These are phyloP conservation scores for Catocala fraxini DNA, from an alignment of 2,888 invertebrate genomes.

Conservation along the genomic window DNA sequence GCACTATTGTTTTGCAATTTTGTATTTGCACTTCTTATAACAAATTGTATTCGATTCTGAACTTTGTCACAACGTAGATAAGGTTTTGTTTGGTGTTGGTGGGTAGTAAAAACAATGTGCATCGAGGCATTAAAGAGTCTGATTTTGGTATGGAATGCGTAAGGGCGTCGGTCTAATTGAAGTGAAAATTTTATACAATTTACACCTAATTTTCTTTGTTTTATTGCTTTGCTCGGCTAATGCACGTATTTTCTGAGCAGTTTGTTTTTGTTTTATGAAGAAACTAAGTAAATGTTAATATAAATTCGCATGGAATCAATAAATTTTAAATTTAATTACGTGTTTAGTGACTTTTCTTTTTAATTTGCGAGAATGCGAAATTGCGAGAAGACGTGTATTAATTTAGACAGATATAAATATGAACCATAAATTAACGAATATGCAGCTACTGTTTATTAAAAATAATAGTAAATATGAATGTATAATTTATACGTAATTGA, in stretches of 20 bases:
- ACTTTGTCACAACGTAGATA: slow-evolving; percentile 23
- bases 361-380: too few species aligned
- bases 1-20: slow-evolving; percentile 41
- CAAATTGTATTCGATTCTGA: slow-evolving; percentile 19
- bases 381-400: too few species aligned
- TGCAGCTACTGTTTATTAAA: too few species aligned
- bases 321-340: neutral
- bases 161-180: slow-evolving; percentile 69
- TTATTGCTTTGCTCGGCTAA: slow-evolving; percentile 22
- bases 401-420: too few species aligned
- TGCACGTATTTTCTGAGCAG: slow-evolving; percentile 11
- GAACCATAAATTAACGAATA: too few species aligned
- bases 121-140: slow-evolving; percentile 59
- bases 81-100: slow-evolving; percentile 5
- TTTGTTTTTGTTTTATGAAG: neutral
- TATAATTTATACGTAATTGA: too few species aligned
- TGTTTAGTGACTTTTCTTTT: too few species aligned
- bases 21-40: slow-evolving; percentile 5
- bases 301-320: neutral
- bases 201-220: slow-evolving; percentile 61
- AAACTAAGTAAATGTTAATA: neutral
- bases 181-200: slow-evolving; percentile 69
- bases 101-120: slow-evolving; percentile 31
- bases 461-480: too few species aligned
- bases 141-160: slow-evolving; percentile 66